These are phyloP conservation scores for Rhaphigaster nebulosa DNA, from an alignment of 2,888 invertebrate genomes.

Conservation along the genomic window DNA sequence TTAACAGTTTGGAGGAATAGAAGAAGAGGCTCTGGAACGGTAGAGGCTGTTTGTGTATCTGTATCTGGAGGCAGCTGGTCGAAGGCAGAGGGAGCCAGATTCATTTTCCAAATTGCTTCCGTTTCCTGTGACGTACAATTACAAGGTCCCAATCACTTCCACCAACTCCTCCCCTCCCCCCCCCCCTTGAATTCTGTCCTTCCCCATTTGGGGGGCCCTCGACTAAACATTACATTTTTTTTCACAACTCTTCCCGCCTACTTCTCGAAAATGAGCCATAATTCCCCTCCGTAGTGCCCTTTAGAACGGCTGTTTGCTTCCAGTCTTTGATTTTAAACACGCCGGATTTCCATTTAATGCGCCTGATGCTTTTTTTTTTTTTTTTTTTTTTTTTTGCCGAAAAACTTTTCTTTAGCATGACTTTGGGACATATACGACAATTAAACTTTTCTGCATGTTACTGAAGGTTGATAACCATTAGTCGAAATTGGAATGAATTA, in stretches of 20 bases:
- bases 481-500: too few relatives aligned
- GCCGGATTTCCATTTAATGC: conserved; percentile 24
- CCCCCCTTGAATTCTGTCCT: background rate
- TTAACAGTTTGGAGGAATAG: background rate
- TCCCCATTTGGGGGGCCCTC: background rate
- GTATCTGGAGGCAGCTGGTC: conserved; percentile 53
- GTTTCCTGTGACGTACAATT: conserved; percentile 64
- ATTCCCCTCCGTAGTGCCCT: conserved; percentile 40
- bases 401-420: background rate
- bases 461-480: too few relatives aligned
- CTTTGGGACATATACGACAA: background rate
- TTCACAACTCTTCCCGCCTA: conserved; percentile 18
- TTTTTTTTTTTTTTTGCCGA: conserved; percentile 37
- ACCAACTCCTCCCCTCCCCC: conserved; percentile 17
- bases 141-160: conserved; percentile 59
- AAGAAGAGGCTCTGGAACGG: background rate
- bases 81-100: conserved; percentile 56
- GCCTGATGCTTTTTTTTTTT: conserved; percentile 23
- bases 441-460: background rate
- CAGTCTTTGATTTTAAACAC: conserved; percentile 43
- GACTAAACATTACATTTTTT: conserved; percentile 52
- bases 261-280: conserved; percentile 43
- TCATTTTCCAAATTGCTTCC: conserved; percentile 65
- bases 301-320: conserved; percentile 26
- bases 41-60: conserved; percentile 35